Conservation (phyloP, 1,140 invertebrate genomes). For the Phthorimaea operculella region DNA sequence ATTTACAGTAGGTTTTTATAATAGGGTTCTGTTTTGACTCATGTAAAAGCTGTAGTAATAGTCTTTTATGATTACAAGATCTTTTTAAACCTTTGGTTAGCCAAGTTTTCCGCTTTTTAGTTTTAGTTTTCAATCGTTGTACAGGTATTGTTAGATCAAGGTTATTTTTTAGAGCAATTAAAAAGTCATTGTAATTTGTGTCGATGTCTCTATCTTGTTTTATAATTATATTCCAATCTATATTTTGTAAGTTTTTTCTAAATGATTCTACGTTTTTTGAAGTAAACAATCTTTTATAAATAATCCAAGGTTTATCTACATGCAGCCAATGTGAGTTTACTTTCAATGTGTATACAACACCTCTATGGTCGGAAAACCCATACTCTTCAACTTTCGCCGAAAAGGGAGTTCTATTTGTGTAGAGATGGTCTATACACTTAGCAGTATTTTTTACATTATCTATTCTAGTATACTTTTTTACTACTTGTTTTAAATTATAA, state of each 20-base stretch:
- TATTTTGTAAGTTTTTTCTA: background rate
- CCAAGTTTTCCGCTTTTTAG: slow-evolving; percentile 3
- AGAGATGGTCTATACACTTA: slow-evolving; percentile 5
- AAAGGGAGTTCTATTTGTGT: background rate
- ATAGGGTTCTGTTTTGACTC: background rate
- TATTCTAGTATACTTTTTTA: slow-evolving; percentile 1
- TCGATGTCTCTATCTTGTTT: background rate
- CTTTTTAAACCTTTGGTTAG: slow-evolving; percentile 4
- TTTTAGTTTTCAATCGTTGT: background rate
- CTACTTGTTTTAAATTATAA: slow-evolving; percentile 1
- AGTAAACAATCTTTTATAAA: background rate
- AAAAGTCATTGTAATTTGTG: background rate
- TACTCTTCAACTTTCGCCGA: background rate
- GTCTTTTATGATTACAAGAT: slow-evolving; percentile 4
- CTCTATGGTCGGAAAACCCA: slow-evolving; percentile 6
- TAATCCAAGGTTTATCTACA: background rate
- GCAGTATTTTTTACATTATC: background rate
- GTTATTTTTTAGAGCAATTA: background rate
- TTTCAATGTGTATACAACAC: background rate
- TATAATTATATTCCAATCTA: background rate
- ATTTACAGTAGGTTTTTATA: background rate
- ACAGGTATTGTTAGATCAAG: background rate
- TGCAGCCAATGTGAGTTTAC: background rate
- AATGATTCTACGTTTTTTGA: background rate
- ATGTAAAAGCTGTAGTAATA: background rate